Percentiles rank a stretch among this genome's conserved stretches.
Evolutionary conservation across 2,113 vertebrate genomes (phyloP).

Genomic region (Tricholaema leucomelas): DNA sequence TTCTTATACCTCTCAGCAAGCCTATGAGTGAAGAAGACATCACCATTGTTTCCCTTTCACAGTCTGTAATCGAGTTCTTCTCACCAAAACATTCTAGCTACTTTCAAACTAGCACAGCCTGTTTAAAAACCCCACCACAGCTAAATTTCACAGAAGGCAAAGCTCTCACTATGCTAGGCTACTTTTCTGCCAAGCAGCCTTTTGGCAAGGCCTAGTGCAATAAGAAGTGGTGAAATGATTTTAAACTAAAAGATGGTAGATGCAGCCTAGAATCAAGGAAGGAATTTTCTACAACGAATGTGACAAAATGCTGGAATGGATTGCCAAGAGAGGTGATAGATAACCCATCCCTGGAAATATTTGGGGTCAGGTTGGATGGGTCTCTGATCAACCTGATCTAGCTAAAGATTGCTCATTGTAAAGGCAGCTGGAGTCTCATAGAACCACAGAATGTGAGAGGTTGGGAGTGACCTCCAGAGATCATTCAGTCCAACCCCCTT

Average conservation of each 20-base stretch:
- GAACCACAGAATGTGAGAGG: too few relatives aligned
- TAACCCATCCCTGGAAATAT: background rate
- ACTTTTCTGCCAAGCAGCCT: background rate
- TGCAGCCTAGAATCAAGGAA: background rate
- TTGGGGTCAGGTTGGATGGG: background rate
- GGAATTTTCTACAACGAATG: background rate
- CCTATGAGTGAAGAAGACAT: too few relatives aligned
- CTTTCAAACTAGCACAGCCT: too few relatives aligned
- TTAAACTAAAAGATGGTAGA: background rate
- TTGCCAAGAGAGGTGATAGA: background rate
- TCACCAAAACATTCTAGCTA: too few relatives aligned
- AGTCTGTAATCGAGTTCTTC: too few relatives aligned
- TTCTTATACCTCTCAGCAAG: too few relatives aligned
- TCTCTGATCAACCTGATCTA: background rate
- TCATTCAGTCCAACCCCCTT: too few relatives aligned
- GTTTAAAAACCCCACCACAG: too few relatives aligned
- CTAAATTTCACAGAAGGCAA: background rate
- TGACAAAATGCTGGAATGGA: background rate
- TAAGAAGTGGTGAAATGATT: background rate
- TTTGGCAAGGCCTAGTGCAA: background rate
- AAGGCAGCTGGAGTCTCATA: fast-evolving
- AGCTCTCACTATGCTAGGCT: background rate
- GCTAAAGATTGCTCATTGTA: background rate
- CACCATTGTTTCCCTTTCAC: too few relatives aligned
- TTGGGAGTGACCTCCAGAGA: too few relatives aligned